phyloP scores from a whole-genome alignment of 1,140 invertebrate genomes.

The Maniola jurtina region DNA sequence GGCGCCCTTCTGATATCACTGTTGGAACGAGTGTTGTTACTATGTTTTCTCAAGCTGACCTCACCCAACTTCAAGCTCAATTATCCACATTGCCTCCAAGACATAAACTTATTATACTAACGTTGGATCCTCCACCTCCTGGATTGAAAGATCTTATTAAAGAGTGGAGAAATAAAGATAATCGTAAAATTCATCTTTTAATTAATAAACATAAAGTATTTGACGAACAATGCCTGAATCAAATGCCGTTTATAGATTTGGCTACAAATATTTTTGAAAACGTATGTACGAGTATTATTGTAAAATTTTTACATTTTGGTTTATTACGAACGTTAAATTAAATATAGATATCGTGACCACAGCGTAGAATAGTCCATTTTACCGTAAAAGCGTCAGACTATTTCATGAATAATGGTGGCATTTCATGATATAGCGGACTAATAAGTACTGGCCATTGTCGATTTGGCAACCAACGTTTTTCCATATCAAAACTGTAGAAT shows the following conservation, averaged over 20 bases:
- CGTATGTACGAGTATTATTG: background rate
- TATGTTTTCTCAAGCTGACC: conserved; percentile 31
- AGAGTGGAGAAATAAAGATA: conserved; percentile 35
- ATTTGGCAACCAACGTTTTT: no score
- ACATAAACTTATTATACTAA: conserved; percentile 36
- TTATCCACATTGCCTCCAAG: conserved; percentile 23
- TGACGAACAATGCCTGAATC: conserved; percentile 32
- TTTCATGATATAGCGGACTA: no score
- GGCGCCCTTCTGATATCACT: conserved; percentile 31
- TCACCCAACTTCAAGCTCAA: conserved; percentile 25
- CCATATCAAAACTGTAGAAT: no score
- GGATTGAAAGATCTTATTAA: conserved; percentile 46
- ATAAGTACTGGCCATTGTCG: no score
- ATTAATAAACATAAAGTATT: conserved; percentile 34
- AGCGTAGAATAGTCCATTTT: no score
- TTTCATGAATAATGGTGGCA: no score
- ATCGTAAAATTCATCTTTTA: conserved; percentile 37
- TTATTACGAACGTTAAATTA: no score
- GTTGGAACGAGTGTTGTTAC: conserved; percentile 31
- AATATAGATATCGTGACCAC: no score
- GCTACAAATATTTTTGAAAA: background rate
- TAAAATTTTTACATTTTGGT: no score
- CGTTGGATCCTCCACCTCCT: conserved; percentile 27
- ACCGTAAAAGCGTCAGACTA: no score
- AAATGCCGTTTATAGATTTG: conserved; percentile 22